Evolutionary conservation across 1,140 invertebrate species (phyloP), one percentile per base, ranked within the genome.

Genomic region (Oncopodura yosiiana): DNA sequence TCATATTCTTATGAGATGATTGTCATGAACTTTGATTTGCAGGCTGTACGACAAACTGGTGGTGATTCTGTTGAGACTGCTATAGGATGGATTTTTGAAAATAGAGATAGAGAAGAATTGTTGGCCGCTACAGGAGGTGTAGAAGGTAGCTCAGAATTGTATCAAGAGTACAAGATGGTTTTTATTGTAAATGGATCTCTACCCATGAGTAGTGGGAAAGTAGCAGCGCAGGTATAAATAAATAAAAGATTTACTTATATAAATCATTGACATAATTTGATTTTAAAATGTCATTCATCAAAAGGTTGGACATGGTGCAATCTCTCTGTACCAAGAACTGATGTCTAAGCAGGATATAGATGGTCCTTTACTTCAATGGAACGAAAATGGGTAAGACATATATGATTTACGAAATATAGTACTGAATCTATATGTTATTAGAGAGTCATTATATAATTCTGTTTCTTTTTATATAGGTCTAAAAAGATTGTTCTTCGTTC

Each of bases 81-180:
- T 3, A 61, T 64, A 36, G 37, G 46, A 1, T 64, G 58, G 58
- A 59, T 64, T 2, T 64, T 64, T 27, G 62, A 64, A 39, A 64
- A 64, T 49, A 19, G 49, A 3, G 38, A 41, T 16, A 19, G 37
- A 30, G 36, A 24, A 8, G 49, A 39, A 8, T 34, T 49, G 4
- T 24, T 49, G 12, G 46, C 32, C 12, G 36, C 49, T 6, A 27
- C n/a, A 12, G 6, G 18, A 12, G n/a, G n/a, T n/a, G n/a, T n/a
- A n/a, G 50, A 56, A 5, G 49, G 46, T 30, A 12, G 29, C 27
- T 37, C 27, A 21, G 45, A 14, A 12, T 36, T 53, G 9, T 61
- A 57, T 41, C 43, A 58, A 36, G 62, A 64, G 11, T 61, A 58
- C 39, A 64, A 64, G 48, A 64, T 64, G 62, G 57, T 64, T 12